Conservation (phyloP, 92 coral and sea anemone species). For the Parazoanthus darwini region DNA sequence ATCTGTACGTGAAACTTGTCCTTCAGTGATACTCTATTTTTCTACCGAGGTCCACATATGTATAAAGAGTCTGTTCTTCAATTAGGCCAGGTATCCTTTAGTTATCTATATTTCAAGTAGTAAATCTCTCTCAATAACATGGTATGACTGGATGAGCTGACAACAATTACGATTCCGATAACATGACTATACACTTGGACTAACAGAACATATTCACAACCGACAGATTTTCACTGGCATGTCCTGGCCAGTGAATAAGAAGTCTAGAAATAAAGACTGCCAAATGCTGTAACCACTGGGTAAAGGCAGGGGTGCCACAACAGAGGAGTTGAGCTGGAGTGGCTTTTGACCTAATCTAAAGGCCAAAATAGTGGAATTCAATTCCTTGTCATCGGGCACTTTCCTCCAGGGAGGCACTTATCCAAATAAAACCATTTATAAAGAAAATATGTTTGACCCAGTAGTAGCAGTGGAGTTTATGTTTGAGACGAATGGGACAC, state of each 20-base stretch:
- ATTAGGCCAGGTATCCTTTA: not conserved
- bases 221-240: constrained; percentile 9
- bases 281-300: not conserved
- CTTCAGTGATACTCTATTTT: not conserved
- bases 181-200: constrained; percentile 10
- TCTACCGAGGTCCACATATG: not conserved
- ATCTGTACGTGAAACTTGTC: not conserved
- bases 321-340: not conserved
- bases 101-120: not conserved
- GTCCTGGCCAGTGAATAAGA: not conserved
- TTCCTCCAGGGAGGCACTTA: not conserved
- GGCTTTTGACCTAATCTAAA: not conserved
- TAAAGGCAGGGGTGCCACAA: not conserved
- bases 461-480: not conserved
- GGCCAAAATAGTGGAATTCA: not conserved
- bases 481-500: not conserved
- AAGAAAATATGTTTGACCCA: not conserved
- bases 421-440: not conserved
- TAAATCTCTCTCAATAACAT: not conserved
- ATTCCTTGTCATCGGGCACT: not conserved
- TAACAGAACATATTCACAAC: constrained; percentile 19
- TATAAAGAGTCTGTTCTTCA: not conserved
- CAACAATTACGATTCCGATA: not conserved
- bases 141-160: not conserved
- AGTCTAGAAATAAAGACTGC: not conserved